These are phyloP conservation scores for Rhagoletis pomonella DNA, from an alignment of 1,140 invertebrate species.

Conservation along the genomic window DNA sequence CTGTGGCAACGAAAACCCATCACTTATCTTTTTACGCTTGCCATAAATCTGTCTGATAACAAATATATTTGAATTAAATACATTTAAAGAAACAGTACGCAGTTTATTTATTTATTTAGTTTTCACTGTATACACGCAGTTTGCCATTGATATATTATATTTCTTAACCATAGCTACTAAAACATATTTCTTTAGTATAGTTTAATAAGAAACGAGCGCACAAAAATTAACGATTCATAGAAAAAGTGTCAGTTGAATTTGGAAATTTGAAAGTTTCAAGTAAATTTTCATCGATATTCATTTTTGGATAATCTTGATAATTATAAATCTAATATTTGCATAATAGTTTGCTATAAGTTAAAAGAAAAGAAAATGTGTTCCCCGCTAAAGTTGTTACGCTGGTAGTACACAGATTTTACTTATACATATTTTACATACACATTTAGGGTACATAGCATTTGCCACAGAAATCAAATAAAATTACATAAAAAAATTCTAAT, in stretches of 20 bases:
- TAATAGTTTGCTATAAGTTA: conserved; percentile 27
- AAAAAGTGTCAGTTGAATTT: not conserved
- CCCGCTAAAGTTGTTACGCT: not conserved
- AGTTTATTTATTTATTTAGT: conserved; percentile 36
- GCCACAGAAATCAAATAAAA: not conserved
- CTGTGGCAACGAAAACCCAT: too few species aligned
- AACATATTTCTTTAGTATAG: conserved; percentile 1
- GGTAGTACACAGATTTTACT: not conserved
- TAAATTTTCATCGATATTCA: not conserved
- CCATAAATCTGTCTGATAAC: too few species aligned
- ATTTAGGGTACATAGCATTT: conserved; percentile 31
- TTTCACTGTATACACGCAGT: conserved; percentile 24
- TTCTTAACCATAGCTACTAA: conserved; percentile 29
- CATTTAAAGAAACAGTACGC: conserved; percentile 21
- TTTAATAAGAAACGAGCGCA: not conserved
- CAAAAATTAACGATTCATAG: conserved; percentile 6
- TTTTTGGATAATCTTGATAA: not conserved
- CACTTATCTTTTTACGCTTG: too few species aligned
- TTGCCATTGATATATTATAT: conserved; percentile 7
- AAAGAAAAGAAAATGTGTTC: not conserved
- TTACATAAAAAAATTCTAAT: conserved; percentile 14
- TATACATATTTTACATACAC: conserved; percentile 36
- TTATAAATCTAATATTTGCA: not conserved
- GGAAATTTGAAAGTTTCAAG: not conserved
- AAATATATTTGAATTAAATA: too few species aligned